Conservation (phyloP, 53 echinoderm and acorn worm genomes). For the Astropecten irregularis region DNA sequence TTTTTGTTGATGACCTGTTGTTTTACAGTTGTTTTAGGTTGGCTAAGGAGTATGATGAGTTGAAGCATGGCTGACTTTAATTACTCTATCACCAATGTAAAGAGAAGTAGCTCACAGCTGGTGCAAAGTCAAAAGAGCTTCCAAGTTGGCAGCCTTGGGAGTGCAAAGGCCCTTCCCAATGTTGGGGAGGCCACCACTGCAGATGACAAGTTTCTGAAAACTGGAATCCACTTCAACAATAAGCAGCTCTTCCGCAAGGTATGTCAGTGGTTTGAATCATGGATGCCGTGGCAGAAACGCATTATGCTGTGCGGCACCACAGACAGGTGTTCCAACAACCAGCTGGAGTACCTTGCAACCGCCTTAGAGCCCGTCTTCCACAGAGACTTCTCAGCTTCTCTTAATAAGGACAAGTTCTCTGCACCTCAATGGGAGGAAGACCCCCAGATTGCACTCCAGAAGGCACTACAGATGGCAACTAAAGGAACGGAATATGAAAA, state of each 20-base stretch:
- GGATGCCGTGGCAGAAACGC: conserved; percentile 95
- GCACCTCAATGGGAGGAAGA: neutral
- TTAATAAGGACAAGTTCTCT: conserved; percentile 67
- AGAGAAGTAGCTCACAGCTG: conserved; percentile 10
- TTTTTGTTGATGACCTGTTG: no score
- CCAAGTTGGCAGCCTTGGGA: conserved; percentile 66
- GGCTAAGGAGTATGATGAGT: no score
- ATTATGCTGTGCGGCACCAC: conserved; percentile 87
- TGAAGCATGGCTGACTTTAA: conserved; percentile 42
- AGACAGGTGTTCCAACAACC: conserved; percentile 76
- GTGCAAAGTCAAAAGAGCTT: conserved; percentile 42
- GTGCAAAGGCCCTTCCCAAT: conserved; percentile 51
- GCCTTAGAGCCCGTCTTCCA: conserved; percentile 96
- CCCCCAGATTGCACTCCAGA: conserved; percentile 26
- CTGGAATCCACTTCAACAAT: conserved; percentile 70
- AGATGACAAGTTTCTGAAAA: neutral
- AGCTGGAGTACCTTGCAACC: conserved; percentile 90
- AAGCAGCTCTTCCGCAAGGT: conserved; percentile 77
- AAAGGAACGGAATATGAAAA: conserved; percentile 49
- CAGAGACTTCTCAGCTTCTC: conserved; percentile 78
- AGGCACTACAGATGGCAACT: conserved; percentile 57
- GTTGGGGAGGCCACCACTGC: conserved; percentile 44
- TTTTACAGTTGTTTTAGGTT: no score
- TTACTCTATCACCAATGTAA: conserved; percentile 3
- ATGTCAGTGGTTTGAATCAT: conserved; percentile 90